phyloP scores from a whole-genome alignment of 2,888 invertebrate species.

The Calameuta idolon region DNA sequence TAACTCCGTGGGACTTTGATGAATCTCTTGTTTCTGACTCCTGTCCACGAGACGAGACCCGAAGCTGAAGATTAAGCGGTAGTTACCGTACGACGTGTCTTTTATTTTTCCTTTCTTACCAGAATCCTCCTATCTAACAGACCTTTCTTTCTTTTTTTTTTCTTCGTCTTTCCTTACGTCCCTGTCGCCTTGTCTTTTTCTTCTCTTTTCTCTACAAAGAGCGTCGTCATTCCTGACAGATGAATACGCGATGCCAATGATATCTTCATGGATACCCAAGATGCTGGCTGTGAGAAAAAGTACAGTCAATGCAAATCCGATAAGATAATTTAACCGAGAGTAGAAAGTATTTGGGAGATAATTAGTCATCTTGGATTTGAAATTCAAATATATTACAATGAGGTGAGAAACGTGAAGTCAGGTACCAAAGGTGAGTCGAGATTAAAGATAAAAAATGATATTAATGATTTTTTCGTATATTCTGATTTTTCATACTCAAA shows the following conservation, averaged over 20 bases:
- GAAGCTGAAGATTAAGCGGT: conserved; percentile 6
- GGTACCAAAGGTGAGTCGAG: not conserved
- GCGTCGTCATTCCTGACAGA: not conserved
- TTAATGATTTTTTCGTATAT: not conserved
- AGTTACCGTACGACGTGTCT: conserved; percentile 4
- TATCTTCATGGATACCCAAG: not conserved
- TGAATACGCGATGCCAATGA: not conserved
- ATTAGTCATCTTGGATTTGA: not conserved
- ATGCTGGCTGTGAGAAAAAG: not conserved
- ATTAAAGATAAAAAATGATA: not conserved
- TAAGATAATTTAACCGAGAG: not conserved
- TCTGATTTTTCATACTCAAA: not conserved
- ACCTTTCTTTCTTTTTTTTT: not conserved
- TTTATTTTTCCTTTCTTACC: not conserved
- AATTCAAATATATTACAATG: not conserved
- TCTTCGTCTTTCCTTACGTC: not conserved
- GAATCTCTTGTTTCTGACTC: conserved; percentile 36
- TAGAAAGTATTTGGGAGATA: not conserved
- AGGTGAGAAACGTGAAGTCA: not conserved
- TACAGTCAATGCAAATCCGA: not conserved
- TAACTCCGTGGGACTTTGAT: conserved; percentile 36
- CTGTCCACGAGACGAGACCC: not conserved
- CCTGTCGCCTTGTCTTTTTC: not conserved
- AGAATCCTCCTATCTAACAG: not conserved
- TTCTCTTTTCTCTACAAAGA: not conserved